These are phyloP conservation scores for Liodrosophila aerea DNA, from an alignment of 2,888 invertebrate genomes.

Conservation along the genomic window DNA sequence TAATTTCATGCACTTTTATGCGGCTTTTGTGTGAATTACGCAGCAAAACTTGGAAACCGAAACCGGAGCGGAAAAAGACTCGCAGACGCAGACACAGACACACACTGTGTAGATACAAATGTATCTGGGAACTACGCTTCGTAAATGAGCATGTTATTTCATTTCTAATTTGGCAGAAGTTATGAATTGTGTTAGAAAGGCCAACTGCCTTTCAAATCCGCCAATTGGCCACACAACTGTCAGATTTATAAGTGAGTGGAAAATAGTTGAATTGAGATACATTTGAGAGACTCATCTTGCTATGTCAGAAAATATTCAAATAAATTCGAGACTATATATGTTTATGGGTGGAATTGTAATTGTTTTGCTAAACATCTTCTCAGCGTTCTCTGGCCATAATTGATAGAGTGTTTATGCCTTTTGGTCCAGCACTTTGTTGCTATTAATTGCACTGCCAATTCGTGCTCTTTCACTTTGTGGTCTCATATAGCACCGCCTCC, in stretches of 20 bases:
- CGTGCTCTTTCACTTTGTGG: slow-evolving; percentile 51
- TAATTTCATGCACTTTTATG: slow-evolving; percentile 76
- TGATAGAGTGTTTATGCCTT: slow-evolving; percentile 10
- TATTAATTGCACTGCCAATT: slow-evolving; percentile 46
- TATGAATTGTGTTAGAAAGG: slow-evolving; percentile 44
- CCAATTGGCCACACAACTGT: slow-evolving; percentile 43
- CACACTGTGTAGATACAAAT: slow-evolving; percentile 1
- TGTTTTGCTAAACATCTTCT: too few relatives aligned
- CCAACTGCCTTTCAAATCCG: slow-evolving; percentile 56
- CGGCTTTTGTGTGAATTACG: slow-evolving; percentile 72
- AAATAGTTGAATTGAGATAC: too few relatives aligned
- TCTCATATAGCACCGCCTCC: slow-evolving; percentile 6
- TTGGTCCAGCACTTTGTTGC: slow-evolving; percentile 13
- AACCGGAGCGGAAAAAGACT: slow-evolving; percentile 67
- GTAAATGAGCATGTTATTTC: slow-evolving; percentile 46
- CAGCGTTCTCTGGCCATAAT: slow-evolving; percentile 14
- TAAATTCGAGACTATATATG: neutral
- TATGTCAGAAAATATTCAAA: slow-evolving; percentile 5
- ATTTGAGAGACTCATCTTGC: neutral
- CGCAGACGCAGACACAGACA: neutral
- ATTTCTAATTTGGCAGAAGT: slow-evolving; percentile 41
- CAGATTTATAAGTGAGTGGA: neutral
- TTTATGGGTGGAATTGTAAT: too few relatives aligned
- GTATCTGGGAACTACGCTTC: slow-evolving; percentile 38
- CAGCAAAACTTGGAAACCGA: slow-evolving; percentile 63